Conservation (phyloP, 1,140 invertebrate genomes). For the Halesus radiatus region DNA sequence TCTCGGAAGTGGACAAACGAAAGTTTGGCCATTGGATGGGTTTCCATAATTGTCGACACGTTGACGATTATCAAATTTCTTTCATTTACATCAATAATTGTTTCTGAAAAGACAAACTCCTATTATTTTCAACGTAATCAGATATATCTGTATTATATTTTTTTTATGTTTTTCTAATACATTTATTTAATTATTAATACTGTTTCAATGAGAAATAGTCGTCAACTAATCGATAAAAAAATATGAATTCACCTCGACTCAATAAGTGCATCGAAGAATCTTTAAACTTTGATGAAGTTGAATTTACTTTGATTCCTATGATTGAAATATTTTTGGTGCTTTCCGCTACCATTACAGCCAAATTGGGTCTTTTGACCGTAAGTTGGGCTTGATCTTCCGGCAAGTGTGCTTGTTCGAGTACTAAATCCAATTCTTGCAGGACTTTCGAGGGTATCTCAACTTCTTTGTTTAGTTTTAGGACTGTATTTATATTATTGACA, state of each 20-base stretch:
- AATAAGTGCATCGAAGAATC: slow-evolving; percentile 62
- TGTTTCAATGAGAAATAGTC: too few species aligned
- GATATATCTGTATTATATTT: too few species aligned
- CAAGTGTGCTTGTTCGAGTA: slow-evolving; percentile 61
- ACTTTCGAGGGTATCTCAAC: slow-evolving; percentile 62
- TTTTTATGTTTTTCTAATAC: too few species aligned
- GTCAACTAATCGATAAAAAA: too few species aligned
- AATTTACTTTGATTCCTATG: slow-evolving; percentile 61
- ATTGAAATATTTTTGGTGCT: slow-evolving; percentile 59
- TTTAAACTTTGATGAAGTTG: slow-evolving; percentile 59
- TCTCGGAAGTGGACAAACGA: slow-evolving; percentile 67
- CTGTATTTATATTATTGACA: slow-evolving; percentile 60
- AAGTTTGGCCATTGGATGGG: slow-evolving; percentile 47
- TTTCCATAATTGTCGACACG: slow-evolving; percentile 60
- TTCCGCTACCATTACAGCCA: slow-evolving; percentile 64
- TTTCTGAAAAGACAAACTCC: neutral
- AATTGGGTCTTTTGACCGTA: slow-evolving; percentile 59
- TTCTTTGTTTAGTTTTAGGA: slow-evolving; percentile 60
- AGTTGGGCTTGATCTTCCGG: slow-evolving; percentile 55
- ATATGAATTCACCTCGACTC: slow-evolving; percentile 54
- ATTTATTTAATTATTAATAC: too few species aligned
- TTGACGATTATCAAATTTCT: slow-evolving; percentile 63
- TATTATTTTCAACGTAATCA: too few species aligned
- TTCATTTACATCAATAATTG: neutral
- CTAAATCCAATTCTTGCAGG: slow-evolving; percentile 62